phyloP scores from a whole-genome alignment of 92 coral and sea anemone genomes.

The Siderastrea radians region DNA sequence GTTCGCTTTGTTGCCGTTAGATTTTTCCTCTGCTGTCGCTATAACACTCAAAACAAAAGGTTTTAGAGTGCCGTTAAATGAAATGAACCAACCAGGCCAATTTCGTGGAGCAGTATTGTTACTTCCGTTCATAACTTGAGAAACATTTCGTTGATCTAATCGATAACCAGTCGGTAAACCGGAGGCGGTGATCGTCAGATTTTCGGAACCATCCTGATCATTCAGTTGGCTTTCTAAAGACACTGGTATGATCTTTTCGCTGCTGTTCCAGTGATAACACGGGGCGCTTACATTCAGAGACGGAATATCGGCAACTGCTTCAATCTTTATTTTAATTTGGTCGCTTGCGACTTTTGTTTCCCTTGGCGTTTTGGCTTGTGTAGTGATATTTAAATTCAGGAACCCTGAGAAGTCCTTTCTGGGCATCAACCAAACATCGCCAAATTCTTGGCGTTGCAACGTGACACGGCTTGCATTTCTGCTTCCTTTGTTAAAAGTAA shows the following conservation, averaged over 20 bases:
- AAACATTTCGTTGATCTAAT: slow-evolving; percentile 6
- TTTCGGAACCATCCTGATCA: slow-evolving; percentile 78
- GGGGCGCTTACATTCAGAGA: slow-evolving; percentile 38
- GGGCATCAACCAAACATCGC: slow-evolving; percentile 59
- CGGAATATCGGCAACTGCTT: slow-evolving; percentile 71
- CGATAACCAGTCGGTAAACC: slow-evolving; percentile 69
- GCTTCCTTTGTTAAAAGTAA: slow-evolving; percentile 63
- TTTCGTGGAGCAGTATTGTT: slow-evolving; percentile 1
- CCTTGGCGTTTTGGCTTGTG: slow-evolving; percentile 31
- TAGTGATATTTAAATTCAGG: slow-evolving; percentile 40
- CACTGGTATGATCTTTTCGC: slow-evolving; percentile 49
- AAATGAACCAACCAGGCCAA: slow-evolving; percentile 14
- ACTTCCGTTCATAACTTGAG: slow-evolving; percentile 3
- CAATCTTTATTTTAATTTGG: slow-evolving; percentile 29
- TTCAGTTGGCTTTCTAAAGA: slow-evolving; percentile 29
- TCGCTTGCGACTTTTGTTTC: slow-evolving; percentile 7
- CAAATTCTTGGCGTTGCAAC: slow-evolving; percentile 55
- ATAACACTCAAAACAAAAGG: slow-evolving; percentile 51
- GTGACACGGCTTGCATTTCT: slow-evolving; percentile 22
- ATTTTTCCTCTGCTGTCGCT: slow-evolving; percentile 50
- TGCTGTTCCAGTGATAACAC: slow-evolving; percentile 54
- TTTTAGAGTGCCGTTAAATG: slow-evolving; percentile 28
- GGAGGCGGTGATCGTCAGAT: slow-evolving; percentile 43
- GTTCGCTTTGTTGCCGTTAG: slow-evolving; percentile 58
- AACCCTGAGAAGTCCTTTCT: slow-evolving; percentile 64